Evolutionary conservation across 2,797 vertebrate species (phyloP).

Genomic region (Tiaroga cobitis): DNA sequence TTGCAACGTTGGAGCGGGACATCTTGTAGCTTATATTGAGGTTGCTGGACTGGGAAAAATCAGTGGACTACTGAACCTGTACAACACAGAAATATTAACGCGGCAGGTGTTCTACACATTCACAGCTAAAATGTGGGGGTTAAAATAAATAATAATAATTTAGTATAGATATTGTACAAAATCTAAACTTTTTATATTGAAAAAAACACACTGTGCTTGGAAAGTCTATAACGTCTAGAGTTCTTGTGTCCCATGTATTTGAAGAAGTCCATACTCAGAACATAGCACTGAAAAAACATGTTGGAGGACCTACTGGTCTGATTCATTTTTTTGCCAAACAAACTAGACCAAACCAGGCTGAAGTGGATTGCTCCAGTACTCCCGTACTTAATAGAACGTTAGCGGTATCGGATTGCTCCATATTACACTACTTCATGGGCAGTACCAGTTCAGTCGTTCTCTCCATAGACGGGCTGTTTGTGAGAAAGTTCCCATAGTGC

Average conservation of each 20-base stretch:
- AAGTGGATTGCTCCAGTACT: constrained; percentile 12
- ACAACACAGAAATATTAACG: constrained; percentile 37
- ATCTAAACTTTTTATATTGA: constrained; percentile 52
- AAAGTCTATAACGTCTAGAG: constrained; percentile 13
- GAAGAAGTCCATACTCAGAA: constrained; percentile 20
- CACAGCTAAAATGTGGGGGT: constrained; percentile 67
- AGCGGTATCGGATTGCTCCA: neutral
- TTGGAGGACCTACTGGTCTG: constrained; percentile 8
- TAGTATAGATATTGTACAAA: constrained; percentile 67
- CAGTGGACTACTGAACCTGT: constrained; percentile 35
- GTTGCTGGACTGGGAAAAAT: constrained; percentile 2
- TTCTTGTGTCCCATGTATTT: neutral
- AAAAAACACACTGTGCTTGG: constrained; percentile 16
- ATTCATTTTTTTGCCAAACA: constrained; percentile 19
- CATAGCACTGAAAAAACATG: constrained; percentile 20
- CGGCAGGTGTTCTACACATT: constrained; percentile 54
- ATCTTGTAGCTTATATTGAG: constrained; percentile 24
- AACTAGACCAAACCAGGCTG: constrained; percentile 14
- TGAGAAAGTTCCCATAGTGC: constrained; percentile 15
- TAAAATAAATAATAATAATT: constrained; percentile 79
- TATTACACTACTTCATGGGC: neutral
- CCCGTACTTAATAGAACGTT: constrained; percentile 1
- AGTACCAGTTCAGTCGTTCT: constrained; percentile 23
- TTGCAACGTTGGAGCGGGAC: neutral
- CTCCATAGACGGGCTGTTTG: constrained; percentile 9